Conservation (phyloP, 2,888 invertebrate genomes). For the Drosophila fungiperda region DNA sequence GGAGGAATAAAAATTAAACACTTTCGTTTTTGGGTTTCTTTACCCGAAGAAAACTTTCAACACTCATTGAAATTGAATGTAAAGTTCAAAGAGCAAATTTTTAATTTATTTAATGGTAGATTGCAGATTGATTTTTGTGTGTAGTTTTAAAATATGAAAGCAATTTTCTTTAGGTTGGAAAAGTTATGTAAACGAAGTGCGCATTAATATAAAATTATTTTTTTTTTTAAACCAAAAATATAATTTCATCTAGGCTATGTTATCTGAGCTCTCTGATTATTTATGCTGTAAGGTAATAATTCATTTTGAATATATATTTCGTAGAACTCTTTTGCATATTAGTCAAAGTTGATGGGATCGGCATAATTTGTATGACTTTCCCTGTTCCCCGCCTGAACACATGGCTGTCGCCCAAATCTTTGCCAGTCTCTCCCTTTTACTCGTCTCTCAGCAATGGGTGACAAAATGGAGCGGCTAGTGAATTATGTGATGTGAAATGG, state of each 20-base stretch:
- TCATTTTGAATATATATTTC: background rate
- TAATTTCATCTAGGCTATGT: background rate
- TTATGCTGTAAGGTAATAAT: background rate
- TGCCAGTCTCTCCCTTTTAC: conserved; percentile 1
- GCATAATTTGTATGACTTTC: conserved; percentile 2
- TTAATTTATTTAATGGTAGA: background rate
- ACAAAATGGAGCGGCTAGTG: conserved; percentile 34
- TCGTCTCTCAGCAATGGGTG: conserved; percentile 7
- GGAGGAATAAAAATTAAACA: too few relatives aligned
- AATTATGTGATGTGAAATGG: conserved; percentile 53
- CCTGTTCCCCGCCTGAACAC: background rate
- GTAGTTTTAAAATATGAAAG: background rate
- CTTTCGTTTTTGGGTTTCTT: background rate
- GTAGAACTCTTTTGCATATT: background rate
- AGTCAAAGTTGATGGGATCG: conserved; percentile 12
- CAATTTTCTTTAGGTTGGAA: background rate
- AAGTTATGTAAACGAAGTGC: background rate
- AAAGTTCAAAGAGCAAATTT: background rate
- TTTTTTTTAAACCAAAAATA: background rate
- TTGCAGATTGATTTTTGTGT: background rate
- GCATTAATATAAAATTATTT: background rate
- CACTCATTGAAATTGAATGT: background rate
- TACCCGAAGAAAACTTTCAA: background rate
- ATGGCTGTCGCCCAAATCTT: background rate
- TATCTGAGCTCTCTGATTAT: background rate